Base-by-base conservation (phyloP, 1,140 invertebrate genomes). In the Oncopodura yosiiana region DNA sequence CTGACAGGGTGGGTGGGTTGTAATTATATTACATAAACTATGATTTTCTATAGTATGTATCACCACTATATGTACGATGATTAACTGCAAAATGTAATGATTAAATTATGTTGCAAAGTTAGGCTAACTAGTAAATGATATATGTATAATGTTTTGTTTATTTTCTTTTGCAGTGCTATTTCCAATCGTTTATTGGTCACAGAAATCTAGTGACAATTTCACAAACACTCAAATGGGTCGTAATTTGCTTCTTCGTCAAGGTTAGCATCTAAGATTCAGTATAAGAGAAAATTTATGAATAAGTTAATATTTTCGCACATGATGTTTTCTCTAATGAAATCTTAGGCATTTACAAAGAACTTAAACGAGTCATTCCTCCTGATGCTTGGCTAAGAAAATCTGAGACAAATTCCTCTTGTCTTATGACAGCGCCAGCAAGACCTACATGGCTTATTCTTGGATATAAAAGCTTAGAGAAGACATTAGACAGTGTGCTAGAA, bases 381-480 rank as follows among this genome's bases (percentile, higher is more conserved):
- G 61, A 64, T 30, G 50, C 53, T 16, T 64, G 60, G 62, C 34
- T 64, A 21, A 32, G n/a, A n/a, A n/a, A n/a, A n/a, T n/a, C n/a
- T n/a, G n/a, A n/a, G n/a, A n/a, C n/a, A n/a, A 5, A 8, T 37
- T 23, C 32, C 8, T 24, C 14, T 36, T 11, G 3, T 42, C 38
- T 6, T 16, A n/a, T n/a, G n/a, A n/a, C 38, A 4, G 23, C 18
- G 19, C 18, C 8, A 34, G 23, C 14, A 19, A 36, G n/a, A 6
- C 49, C 18, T 11, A 50, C 55, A 0, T 64, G 58, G 58, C 43
- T 74, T 12, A 32, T 74, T 30, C 52, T 74, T 24, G 73, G 73
- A 0, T 73, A 73, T 62, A 71, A 71, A 51, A 70, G 66, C 39
- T 55, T 73, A 4, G 69, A 73, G 38, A 66, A 64, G 29, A 67